These are phyloP conservation scores for Brachionus angularis DNA, from an alignment of 1,140 invertebrate genomes.

Conservation along the genomic window DNA sequence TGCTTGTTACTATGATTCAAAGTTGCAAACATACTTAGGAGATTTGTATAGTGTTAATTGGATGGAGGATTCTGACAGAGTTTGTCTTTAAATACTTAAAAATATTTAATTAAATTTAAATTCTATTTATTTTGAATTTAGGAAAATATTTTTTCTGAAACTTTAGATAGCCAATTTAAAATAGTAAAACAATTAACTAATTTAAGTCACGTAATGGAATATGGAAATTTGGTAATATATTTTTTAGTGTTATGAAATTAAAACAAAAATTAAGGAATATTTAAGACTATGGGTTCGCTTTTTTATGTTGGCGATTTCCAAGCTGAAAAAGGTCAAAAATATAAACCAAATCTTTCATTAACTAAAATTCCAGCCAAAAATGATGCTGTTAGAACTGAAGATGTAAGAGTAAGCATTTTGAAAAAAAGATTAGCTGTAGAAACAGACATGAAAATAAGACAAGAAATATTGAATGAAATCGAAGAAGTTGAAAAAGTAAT, in stretches of 20 bases:
- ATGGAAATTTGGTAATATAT: slow-evolving; percentile 59
- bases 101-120: slow-evolving; percentile 1
- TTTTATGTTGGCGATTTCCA: slow-evolving; percentile 32
- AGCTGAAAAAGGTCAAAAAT: not conserved
- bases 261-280: not conserved
- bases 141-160: slow-evolving; percentile 62
- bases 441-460: slow-evolving; percentile 10
- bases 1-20: slow-evolving; percentile 64
- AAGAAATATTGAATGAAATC: slow-evolving; percentile 13
- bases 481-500: not conserved
- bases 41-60: slow-evolving; percentile 67
- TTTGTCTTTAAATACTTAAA: slow-evolving; percentile 48
- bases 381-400: slow-evolving; percentile 55
- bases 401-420: slow-evolving; percentile 56
- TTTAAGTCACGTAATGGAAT: slow-evolving; percentile 64
- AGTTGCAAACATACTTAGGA: slow-evolving; percentile 61
- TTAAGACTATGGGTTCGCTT: not conserved
- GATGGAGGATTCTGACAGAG: slow-evolving; percentile 66
- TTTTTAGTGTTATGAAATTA: not conserved
- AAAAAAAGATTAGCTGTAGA: slow-evolving; percentile 48
- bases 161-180: slow-evolving; percentile 62
- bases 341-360: slow-evolving; percentile 8
- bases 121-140: slow-evolving; percentile 48
- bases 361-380: slow-evolving; percentile 43
- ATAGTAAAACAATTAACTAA: slow-evolving; percentile 64